phyloP scores from a whole-genome alignment of 2,888 invertebrate species.

The Aphidius colemani region DNA sequence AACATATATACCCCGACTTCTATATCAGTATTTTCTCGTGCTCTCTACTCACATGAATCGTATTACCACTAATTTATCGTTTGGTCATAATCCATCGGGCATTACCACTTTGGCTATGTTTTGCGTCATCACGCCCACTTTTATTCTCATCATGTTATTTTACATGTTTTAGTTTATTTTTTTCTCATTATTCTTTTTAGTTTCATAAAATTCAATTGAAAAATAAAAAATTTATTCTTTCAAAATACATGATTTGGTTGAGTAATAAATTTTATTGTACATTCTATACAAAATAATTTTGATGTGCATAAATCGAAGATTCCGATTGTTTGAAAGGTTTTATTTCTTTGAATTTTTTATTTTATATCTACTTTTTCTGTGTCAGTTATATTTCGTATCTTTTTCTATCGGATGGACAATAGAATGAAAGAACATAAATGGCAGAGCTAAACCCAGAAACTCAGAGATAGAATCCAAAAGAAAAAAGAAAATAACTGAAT shows the following conservation, averaged over 20 bases:
- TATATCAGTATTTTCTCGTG: too few relatives aligned
- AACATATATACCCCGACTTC: constrained; percentile 29
- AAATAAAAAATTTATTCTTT: constrained; percentile 1
- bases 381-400: too few relatives aligned
- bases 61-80: constrained; percentile 37
- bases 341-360: constrained; percentile 6
- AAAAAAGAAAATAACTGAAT: too few relatives aligned
- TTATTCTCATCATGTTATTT: background rate
- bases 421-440: too few relatives aligned
- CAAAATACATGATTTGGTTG: background rate
- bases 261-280: constrained; percentile 17
- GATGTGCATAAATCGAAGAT: constrained; percentile 10
- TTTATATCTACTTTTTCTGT: too few relatives aligned
- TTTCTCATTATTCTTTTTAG: background rate
- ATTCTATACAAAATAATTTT: background rate
- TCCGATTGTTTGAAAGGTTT: constrained; percentile 15
- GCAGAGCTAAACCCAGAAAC: too few relatives aligned
- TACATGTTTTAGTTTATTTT: background rate
- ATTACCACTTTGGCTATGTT: constrained; percentile 30
- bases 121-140: constrained; percentile 21
- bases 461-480: too few relatives aligned
- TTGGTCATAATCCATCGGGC: constrained; percentile 40
- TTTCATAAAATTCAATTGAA: background rate
- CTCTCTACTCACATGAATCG: too few relatives aligned
- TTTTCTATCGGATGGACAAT: too few relatives aligned